These are phyloP conservation scores for Pristionchus exspectatus DNA, from an alignment of 2,888 invertebrate genomes.

Conservation along the genomic window DNA sequence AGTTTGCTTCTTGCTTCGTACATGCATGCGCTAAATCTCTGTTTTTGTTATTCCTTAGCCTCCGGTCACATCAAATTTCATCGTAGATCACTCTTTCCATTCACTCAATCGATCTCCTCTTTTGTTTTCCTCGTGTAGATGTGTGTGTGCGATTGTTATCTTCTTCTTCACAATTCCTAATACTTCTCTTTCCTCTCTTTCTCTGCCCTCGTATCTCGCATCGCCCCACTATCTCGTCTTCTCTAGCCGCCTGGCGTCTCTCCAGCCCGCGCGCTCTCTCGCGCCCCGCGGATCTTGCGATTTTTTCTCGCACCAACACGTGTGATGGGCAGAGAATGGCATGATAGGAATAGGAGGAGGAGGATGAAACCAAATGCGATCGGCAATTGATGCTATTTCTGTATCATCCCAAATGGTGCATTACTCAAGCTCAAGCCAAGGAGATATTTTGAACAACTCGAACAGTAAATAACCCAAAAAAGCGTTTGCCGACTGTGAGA, in stretches of 20 bases:
- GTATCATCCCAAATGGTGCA: no score
- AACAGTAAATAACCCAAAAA: background rate
- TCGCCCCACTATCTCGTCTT: background rate
- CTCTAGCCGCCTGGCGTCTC: background rate
- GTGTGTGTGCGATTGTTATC: slow-evolving; percentile 41
- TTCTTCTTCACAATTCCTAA: slow-evolving; percentile 33
- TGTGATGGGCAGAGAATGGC: slow-evolving; percentile 13
- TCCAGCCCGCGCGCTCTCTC: background rate
- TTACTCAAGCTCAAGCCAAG: background rate
- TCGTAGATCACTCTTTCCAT: background rate
- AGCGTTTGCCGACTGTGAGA: background rate
- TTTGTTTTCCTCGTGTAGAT: background rate
- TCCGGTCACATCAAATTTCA: background rate
- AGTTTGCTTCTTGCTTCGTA: no score
- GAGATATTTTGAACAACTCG: background rate
- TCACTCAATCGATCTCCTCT: background rate
- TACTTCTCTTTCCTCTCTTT: slow-evolving; percentile 30
- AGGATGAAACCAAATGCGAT: background rate
- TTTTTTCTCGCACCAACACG: background rate
- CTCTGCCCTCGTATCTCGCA: background rate
- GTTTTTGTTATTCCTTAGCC: background rate
- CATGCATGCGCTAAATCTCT: no score
- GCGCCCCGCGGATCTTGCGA: background rate
- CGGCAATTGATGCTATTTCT: no score
- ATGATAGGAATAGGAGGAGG: background rate